phyloP scores from a whole-genome alignment of 2,888 invertebrate genomes.

The Chromoteleia sp. region DNA sequence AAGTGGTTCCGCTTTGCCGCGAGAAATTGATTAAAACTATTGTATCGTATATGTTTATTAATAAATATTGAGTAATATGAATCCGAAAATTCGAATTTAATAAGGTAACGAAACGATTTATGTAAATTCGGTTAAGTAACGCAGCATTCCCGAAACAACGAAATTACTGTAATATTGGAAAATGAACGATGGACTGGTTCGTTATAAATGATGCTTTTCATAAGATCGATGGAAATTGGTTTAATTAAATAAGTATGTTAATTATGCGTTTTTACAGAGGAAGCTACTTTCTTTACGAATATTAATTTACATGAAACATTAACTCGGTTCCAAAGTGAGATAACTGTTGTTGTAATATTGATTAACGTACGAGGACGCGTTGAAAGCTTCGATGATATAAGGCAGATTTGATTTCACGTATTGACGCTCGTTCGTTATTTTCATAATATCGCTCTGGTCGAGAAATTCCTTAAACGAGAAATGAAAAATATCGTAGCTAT shows the following conservation, averaged over 20 bases:
- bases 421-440: slow-evolving; percentile 10
- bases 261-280: background rate
- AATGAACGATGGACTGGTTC: background rate
- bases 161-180: too few relatives aligned
- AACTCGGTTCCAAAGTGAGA: slow-evolving; percentile 6
- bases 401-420: slow-evolving; percentile 6
- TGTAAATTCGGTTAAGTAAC: too few relatives aligned
- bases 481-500: background rate
- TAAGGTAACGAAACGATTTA: too few relatives aligned
- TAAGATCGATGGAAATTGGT: background rate
- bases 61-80: too few relatives aligned
- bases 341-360: slow-evolving; percentile 26
- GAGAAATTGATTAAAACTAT: too few relatives aligned
- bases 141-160: too few relatives aligned
- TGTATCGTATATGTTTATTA: too few relatives aligned
- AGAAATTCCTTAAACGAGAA: background rate
- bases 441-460: background rate
- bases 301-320: slow-evolving; percentile 18
- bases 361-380: slow-evolving; percentile 4
- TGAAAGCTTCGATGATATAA: background rate
- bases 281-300: too few relatives aligned
- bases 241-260: slow-evolving; percentile 10
- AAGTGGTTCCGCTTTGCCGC: too few relatives aligned
- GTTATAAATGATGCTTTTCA: background rate
- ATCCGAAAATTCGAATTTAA: too few relatives aligned